Evolutionary conservation across 2,113 vertebrate genomes (phyloP), one percentile per base, ranked within the genome.

Genomic region (Salvelinus sp.): DNA sequence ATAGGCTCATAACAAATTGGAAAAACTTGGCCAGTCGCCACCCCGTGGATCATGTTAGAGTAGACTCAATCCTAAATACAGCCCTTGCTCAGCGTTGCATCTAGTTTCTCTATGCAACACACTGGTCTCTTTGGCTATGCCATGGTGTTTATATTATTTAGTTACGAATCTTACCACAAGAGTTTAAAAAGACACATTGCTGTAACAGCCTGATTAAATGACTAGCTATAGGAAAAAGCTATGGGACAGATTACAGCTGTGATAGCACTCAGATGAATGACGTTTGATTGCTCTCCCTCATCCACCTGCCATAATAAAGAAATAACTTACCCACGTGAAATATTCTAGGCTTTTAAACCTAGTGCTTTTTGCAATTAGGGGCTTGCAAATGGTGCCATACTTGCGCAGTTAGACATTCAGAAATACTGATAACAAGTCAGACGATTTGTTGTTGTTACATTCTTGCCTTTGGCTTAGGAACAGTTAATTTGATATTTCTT

Each of bases 221-320:
- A 18, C 50, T 18, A 4, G 50, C 50, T 54, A 18, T 18, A 54
- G 50, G 13, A 14, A 18, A 54, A 54, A 18, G 14, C 50, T 54
- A 54, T 3, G 3, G 12, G 50, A 54, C 16, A 18, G 50, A 54
- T 54, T 54, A 54, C 50, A 54, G 50, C 58, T 62, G 58, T 62
- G 58, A 22, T 22, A 62, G 58, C n/a, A 22, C 58, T 22, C n/a
- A 22, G 58, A 62, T 62, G 58, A 62, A 62, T n/a, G 58, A 22
- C 7, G n/a, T 22, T 62, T 62, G 58, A 13, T 54, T 7, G 13
- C n/a, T 10, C n/a, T 62, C 6, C n/a, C 38, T 62, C n/a, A 62
- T 22, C 58, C 58, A 62, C 58, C 58, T 62, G n/a, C 58, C 58
- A 62, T 62, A 62, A 62, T n/a, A 62, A 62, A 62, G 58, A 22